These are phyloP conservation scores for Margarornis squamiger DNA, from an alignment of 2,797 vertebrate species.

Conservation along the genomic window DNA sequence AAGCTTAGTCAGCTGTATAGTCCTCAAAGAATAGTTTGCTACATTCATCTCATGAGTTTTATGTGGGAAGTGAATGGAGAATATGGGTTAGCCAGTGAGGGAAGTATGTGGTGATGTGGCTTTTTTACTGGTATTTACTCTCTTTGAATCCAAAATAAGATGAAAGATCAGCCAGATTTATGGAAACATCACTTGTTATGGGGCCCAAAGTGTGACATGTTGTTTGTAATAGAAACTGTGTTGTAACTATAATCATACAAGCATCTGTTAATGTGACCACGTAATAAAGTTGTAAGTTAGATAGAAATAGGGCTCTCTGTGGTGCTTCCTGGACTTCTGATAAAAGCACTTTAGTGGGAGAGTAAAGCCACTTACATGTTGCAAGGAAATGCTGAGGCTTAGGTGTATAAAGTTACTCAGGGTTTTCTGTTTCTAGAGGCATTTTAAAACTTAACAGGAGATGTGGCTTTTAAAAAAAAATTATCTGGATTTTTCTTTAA, in stretches of 20 bases:
- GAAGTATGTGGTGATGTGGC: accelerated
- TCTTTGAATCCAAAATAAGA: background rate
- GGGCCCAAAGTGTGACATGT: background rate
- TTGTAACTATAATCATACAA: background rate
- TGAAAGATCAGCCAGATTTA: background rate
- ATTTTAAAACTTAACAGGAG: background rate
- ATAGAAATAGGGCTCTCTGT: background rate
- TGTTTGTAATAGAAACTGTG: background rate
- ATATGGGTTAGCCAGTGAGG: background rate
- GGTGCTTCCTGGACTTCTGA: background rate
- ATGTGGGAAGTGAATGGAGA: background rate
- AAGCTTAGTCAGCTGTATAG: background rate
- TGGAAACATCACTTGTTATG: background rate
- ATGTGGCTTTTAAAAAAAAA: background rate
- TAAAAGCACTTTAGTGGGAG: background rate
- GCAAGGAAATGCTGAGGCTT: background rate
- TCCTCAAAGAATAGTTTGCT: background rate
- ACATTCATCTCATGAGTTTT: accelerated
- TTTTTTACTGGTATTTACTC: background rate
- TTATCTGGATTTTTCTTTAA: background rate
- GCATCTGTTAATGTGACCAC: background rate
- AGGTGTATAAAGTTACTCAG: background rate
- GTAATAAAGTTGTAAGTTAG: background rate
- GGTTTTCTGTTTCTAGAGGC: background rate
- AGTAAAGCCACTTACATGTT: background rate